Evolutionary conservation across 2,113 vertebrate genomes (phyloP).

Genomic region (Hyaena hyaena): DNA sequence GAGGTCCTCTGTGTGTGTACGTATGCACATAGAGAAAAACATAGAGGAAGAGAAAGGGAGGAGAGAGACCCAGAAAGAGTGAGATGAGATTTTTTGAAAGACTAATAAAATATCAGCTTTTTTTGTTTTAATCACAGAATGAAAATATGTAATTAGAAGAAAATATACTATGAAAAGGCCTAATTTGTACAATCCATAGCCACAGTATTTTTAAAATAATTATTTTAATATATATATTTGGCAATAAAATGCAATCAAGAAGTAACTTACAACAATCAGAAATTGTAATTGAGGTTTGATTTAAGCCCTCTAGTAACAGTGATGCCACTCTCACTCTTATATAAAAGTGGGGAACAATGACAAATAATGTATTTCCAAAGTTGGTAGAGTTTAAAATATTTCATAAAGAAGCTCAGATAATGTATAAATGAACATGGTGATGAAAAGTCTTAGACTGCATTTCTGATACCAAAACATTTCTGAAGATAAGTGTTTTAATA

Average conservation of each 20-base stretch:
- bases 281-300: background rate
- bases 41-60: background rate
- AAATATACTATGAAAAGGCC: background rate
- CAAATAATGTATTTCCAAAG: background rate
- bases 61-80: background rate
- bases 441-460: background rate
- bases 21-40: background rate
- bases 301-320: background rate
- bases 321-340: background rate
- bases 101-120: background rate
- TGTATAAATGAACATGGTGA: background rate
- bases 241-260: background rate
- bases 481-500: background rate
- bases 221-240: background rate
- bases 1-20: background rate
- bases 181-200: background rate
- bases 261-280: background rate
- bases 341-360: slow-evolving; percentile 22
- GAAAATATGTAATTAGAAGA: background rate
- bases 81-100: background rate
- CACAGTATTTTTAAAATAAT: background rate
- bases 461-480: slow-evolving; percentile 46
- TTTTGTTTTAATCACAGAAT: background rate
- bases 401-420: background rate
- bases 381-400: background rate